phyloP scores from a whole-genome alignment of 2,888 invertebrate genomes.

The Tachina grossa region DNA sequence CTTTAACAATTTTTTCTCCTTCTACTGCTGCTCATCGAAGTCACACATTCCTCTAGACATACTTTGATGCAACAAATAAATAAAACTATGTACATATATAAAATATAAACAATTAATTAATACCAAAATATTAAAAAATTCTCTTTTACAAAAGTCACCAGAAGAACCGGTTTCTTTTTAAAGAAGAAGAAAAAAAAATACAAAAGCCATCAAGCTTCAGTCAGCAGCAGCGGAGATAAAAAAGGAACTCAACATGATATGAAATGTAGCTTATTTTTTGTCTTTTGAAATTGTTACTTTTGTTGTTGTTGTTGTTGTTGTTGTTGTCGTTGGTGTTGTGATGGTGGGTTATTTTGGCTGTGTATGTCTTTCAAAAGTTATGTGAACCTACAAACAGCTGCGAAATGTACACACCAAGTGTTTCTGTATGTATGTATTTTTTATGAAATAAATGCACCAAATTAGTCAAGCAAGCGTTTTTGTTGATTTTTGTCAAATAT shows the following conservation, averaged over 20 bases:
- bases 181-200: slow-evolving; percentile 12
- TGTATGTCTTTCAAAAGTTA: slow-evolving; percentile 57
- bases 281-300: slow-evolving; percentile 53
- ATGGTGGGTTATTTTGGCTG: slow-evolving; percentile 54
- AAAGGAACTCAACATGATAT: slow-evolving; percentile 50
- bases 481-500: slow-evolving; percentile 4
- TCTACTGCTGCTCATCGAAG: slow-evolving; percentile 10
- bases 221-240: slow-evolving; percentile 13
- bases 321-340: slow-evolving; percentile 38
- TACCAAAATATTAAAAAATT: slow-evolving; percentile 53
- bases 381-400: slow-evolving; percentile 67
- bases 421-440: slow-evolving; percentile 19
- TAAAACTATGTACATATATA: neutral
- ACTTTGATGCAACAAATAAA: slow-evolving; percentile 34
- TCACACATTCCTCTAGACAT: slow-evolving; percentile 37
- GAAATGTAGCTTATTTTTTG: slow-evolving; percentile 33
- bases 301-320: slow-evolving; percentile 16
- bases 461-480: slow-evolving; percentile 51
- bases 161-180: slow-evolving; percentile 60
- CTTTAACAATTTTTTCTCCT: slow-evolving; percentile 35
- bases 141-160: slow-evolving; percentile 66
- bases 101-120: slow-evolving; percentile 56
- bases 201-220: slow-evolving; percentile 41
- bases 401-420: slow-evolving; percentile 46
- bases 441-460: slow-evolving; percentile 54